phyloP scores from a whole-genome alignment of 1,140 invertebrate species.

The Neomicropteryx cornuta region DNA sequence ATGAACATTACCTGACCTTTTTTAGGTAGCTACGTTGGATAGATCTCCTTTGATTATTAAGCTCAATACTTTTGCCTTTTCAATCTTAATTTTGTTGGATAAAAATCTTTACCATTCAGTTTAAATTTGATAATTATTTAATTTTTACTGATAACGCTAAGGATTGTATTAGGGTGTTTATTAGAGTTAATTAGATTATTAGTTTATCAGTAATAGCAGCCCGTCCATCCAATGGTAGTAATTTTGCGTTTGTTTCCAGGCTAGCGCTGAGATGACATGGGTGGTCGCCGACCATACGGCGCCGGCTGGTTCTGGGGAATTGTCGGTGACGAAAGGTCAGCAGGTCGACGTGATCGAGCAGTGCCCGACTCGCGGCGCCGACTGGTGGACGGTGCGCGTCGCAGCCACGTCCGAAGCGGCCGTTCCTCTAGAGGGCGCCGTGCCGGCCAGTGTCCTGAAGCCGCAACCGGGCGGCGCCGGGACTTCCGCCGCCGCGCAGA shows the following conservation, averaged over 20 bases:
- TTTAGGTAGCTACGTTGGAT: no score
- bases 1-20: no score
- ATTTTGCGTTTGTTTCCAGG: constrained; percentile 43
- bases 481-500: constrained; percentile 29
- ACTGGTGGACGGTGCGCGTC: constrained; percentile 53
- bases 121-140: no score
- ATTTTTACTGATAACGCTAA: no score
- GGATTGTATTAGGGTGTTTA: no score
- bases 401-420: constrained; percentile 35
- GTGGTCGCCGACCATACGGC: constrained; percentile 74
- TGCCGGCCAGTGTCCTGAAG: constrained; percentile 72
- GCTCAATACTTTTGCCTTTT: no score
- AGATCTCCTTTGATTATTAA: no score
- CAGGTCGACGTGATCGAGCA: constrained; percentile 86
- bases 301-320: constrained; percentile 52
- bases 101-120: no score
- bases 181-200: no score
- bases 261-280: constrained; percentile 74
- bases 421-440: constrained; percentile 67
- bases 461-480: constrained; percentile 59
- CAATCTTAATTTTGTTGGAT: no score
- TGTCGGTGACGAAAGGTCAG: constrained; percentile 74
- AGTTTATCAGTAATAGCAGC: no score
- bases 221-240: no score
- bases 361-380: constrained; percentile 41